phyloP scores from a whole-genome alignment of 2,888 invertebrate species.

The Trachelus stipa region DNA sequence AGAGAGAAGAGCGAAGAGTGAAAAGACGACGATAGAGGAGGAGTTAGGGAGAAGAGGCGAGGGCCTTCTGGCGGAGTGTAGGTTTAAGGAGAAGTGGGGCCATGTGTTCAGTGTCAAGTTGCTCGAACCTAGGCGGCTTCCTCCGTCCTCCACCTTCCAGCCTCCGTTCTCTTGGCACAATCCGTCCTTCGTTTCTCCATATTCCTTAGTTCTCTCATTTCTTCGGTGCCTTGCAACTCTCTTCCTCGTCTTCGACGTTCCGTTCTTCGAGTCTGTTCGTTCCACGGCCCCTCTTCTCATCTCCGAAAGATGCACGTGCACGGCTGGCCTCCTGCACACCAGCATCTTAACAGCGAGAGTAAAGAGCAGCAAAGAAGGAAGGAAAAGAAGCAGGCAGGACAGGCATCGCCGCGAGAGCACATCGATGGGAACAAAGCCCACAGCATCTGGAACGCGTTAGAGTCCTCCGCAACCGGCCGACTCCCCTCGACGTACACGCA shows the following conservation, averaged over 20 bases:
- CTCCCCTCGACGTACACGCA: slow-evolving; percentile 23
- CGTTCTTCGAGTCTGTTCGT: slow-evolving; percentile 4
- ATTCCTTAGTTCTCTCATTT: neutral
- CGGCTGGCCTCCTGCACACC: neutral
- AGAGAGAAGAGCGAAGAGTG: neutral
- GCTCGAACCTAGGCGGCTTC: slow-evolving; percentile 48
- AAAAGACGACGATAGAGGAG: slow-evolving; percentile 2
- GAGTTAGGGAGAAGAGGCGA: slow-evolving; percentile 32
- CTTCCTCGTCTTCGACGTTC: slow-evolving; percentile 16
- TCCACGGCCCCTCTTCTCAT: slow-evolving; percentile 26
- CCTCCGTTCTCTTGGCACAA: slow-evolving; percentile 4
- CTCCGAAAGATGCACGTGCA: slow-evolving; percentile 10
- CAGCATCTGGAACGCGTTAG: slow-evolving; percentile 65
- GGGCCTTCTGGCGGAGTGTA: slow-evolving; percentile 58
- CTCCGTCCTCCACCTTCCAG: slow-evolving; percentile 29
- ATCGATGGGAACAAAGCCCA: slow-evolving; percentile 59
- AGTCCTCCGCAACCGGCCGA: slow-evolving; percentile 44
- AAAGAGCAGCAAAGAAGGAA: neutral
- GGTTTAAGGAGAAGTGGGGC: slow-evolving; percentile 63
- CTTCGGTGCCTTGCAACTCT: neutral
- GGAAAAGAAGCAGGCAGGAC: slow-evolving; percentile 25
- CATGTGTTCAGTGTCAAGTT: slow-evolving; percentile 67
- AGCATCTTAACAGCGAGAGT: neutral
- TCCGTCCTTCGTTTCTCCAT: slow-evolving; percentile 1
- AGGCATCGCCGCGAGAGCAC: slow-evolving; percentile 32